These are phyloP conservation scores for Sialis fuliginosa DNA, from an alignment of 2,888 invertebrate species.

Conservation along the genomic window DNA sequence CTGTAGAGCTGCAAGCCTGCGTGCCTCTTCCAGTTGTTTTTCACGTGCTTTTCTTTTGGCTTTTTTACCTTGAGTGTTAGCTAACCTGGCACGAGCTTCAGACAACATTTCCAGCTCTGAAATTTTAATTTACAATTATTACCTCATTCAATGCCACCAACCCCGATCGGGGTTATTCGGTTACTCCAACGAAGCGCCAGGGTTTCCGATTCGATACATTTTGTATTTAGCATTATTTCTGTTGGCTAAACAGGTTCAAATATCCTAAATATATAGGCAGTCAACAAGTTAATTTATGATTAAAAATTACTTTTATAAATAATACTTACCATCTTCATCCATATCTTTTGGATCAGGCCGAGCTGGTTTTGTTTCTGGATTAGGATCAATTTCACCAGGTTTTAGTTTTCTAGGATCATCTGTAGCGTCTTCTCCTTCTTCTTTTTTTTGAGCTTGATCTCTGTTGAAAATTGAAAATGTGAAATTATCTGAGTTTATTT, in stretches of 20 bases:
- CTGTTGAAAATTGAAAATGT: slow-evolving; percentile 25
- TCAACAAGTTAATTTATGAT: not conserved
- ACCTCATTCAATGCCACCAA: not conserved
- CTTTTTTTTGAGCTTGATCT: slow-evolving; percentile 93
- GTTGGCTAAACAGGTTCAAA: too few relatives aligned
- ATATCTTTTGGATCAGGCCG: slow-evolving; percentile 98
- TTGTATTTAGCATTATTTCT: too few relatives aligned
- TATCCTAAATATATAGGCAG: not conserved
- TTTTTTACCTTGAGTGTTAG: slow-evolving; percentile 95
- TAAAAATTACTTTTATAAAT: not conserved
- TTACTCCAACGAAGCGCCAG: too few relatives aligned
- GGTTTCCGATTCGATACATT: too few relatives aligned
- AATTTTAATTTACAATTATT: slow-evolving; percentile 10
- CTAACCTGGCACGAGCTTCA: slow-evolving; percentile 93
- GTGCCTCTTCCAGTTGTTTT: slow-evolving; percentile 95
- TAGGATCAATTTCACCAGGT: slow-evolving; percentile 98
- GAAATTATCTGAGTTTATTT: slow-evolving; percentile 1
- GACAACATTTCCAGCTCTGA: slow-evolving; percentile 96
- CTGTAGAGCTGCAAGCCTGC: slow-evolving; percentile 88
- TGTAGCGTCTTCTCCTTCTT: slow-evolving; percentile 79
- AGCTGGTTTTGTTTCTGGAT: slow-evolving; percentile 98
- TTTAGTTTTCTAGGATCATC: slow-evolving; percentile 95
- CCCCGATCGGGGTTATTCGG: too few relatives aligned
- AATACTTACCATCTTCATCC: slow-evolving; percentile 89
- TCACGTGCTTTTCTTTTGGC: slow-evolving; percentile 91